Evolutionary conservation across 1,140 invertebrate species (phyloP).

Genomic region (Cylas formicarius): DNA sequence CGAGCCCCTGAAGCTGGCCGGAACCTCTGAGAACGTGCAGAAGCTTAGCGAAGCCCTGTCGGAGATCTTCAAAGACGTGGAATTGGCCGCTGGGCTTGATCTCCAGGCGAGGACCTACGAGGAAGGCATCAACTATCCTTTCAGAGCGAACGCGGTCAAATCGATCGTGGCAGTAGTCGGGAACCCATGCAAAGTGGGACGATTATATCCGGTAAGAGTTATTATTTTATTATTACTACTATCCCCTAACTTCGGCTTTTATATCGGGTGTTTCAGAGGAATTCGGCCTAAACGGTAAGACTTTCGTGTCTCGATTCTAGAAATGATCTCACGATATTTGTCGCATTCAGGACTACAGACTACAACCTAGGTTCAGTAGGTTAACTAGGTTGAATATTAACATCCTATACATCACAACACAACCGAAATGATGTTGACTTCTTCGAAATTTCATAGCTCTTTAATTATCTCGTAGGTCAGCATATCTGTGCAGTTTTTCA

Average conservation of each 20-base stretch:
- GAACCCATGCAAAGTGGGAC: conserved; percentile 30
- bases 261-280: too few species aligned
- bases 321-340: too few species aligned
- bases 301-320: too few species aligned
- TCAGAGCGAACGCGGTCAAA: conserved; percentile 53
- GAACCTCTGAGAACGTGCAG: conserved; percentile 5
- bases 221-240: background rate
- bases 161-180: conserved; percentile 47
- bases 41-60: conserved; percentile 3
- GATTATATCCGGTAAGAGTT: conserved; percentile 26
- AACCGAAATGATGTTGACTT: too few species aligned
- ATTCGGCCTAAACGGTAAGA: too few species aligned
- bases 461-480: too few species aligned
- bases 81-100: conserved; percentile 26
- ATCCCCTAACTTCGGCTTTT: background rate
- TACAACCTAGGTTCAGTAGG: too few species aligned
- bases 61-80: conserved; percentile 20
- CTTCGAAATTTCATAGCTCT: too few species aligned
- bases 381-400: too few species aligned
- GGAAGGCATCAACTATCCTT: conserved; percentile 52
- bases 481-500: too few species aligned
- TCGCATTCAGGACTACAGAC: too few species aligned
- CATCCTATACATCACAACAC: too few species aligned
- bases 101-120: conserved; percentile 47
- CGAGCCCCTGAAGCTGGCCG: background rate